These are phyloP conservation scores for Lepidurus arcticus DNA, from an alignment of 1,140 invertebrate genomes.

Conservation along the genomic window DNA sequence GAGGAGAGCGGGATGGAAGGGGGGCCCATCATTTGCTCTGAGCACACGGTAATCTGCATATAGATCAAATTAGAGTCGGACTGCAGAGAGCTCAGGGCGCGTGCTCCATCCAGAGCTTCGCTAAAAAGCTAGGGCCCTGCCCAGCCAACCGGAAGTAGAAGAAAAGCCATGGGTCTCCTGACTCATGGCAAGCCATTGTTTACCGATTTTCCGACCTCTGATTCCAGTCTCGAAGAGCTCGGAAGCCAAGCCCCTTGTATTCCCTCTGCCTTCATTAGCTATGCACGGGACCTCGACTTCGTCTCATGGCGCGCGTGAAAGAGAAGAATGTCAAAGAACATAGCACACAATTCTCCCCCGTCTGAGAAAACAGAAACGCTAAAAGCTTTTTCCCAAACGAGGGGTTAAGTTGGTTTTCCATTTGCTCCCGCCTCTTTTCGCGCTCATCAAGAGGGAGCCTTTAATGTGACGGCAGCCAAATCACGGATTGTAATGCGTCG, in stretches of 20 bases:
- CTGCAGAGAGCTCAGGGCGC: slow-evolving; percentile 17
- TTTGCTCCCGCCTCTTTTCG: not conserved
- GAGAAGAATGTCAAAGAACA: slow-evolving; percentile 7
- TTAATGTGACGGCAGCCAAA: not conserved
- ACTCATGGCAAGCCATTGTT: slow-evolving; percentile 24
- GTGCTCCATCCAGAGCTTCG: slow-evolving; percentile 14
- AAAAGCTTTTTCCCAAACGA: slow-evolving; percentile 26
- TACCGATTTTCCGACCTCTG: slow-evolving; percentile 24
- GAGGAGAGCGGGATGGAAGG: not conserved
- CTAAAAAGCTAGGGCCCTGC: slow-evolving; percentile 3
- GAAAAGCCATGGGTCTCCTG: slow-evolving; percentile 16
- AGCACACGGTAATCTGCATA: slow-evolving; percentile 33
- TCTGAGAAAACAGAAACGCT: slow-evolving; percentile 7
- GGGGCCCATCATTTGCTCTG: slow-evolving; percentile 32
- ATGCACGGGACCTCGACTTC: not conserved
- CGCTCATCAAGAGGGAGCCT: slow-evolving; percentile 1
- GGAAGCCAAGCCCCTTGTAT: slow-evolving; percentile 17
- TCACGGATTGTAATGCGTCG: not conserved
- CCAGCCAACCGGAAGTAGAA: slow-evolving; percentile 24
- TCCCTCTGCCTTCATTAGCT: not conserved
- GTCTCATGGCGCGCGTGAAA: slow-evolving; percentile 13
- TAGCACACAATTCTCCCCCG: not conserved
- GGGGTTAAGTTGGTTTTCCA: slow-evolving; percentile 23
- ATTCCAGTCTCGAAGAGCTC: not conserved
- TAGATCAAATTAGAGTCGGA: slow-evolving; percentile 35